phyloP scores from a whole-genome alignment of 2,888 invertebrate species.

The Xestia ashworthii region DNA sequence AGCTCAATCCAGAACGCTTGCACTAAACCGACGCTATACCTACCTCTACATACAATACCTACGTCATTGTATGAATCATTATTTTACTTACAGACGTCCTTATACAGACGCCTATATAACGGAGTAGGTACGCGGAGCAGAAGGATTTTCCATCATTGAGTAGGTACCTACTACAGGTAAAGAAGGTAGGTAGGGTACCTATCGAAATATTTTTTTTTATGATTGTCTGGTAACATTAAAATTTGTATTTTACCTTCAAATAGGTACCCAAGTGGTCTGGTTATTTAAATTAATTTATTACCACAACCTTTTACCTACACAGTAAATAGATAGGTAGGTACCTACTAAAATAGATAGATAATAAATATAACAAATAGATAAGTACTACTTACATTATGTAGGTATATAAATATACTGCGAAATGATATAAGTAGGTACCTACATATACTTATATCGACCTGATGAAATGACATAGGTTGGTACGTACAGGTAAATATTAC shows the following conservation, averaged over 20 bases:
- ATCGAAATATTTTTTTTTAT: background rate
- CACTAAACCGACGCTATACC: slow-evolving; percentile 69
- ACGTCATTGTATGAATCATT: slow-evolving; percentile 71
- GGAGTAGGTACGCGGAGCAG: background rate
- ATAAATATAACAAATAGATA: too few relatives aligned
- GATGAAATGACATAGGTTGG: background rate
- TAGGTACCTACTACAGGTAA: too few relatives aligned
- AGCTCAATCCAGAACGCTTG: slow-evolving; percentile 72
- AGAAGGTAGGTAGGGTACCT: background rate
- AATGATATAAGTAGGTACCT: background rate
- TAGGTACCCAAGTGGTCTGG: background rate
- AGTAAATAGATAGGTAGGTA: background rate
- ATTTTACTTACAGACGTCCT: slow-evolving; percentile 55
- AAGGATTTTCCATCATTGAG: background rate
- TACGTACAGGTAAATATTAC: background rate
- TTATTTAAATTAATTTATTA: background rate
- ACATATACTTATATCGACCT: background rate
- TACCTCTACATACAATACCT: slow-evolving; percentile 58
- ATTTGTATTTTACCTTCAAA: background rate
- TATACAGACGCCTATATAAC: slow-evolving; percentile 17
- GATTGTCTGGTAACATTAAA: background rate
- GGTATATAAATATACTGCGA: background rate
- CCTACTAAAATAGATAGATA: too few relatives aligned
- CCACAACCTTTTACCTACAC: background rate
- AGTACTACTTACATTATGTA: too few relatives aligned